These are phyloP conservation scores for Dynastes hyllus DNA, from an alignment of 2,888 invertebrate species.

Conservation along the genomic window DNA sequence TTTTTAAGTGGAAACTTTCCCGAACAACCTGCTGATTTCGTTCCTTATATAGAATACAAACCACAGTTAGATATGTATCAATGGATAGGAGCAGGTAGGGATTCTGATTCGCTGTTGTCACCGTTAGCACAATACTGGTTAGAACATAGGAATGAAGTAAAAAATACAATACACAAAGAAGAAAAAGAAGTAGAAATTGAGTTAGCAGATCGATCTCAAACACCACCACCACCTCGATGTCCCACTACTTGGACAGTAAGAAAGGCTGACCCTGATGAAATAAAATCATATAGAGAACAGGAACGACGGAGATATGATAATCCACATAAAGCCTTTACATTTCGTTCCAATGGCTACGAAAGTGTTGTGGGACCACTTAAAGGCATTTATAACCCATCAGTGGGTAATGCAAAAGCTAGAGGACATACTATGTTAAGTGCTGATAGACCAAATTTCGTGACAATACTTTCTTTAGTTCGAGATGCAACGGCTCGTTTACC, in stretches of 20 bases:
- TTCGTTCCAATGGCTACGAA: constrained; percentile 75
- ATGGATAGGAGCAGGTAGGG: constrained; percentile 96
- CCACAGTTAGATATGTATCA: constrained; percentile 82
- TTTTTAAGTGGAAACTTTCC: constrained; percentile 89
- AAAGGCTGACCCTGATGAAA: constrained; percentile 84
- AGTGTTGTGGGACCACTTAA: constrained; percentile 73
- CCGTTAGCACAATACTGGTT: constrained; percentile 88
- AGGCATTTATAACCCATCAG: constrained; percentile 82
- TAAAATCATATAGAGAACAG: constrained; percentile 83
- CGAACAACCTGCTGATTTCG: constrained; percentile 89
- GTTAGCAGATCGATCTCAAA: constrained; percentile 69
- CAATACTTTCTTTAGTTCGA: constrained; percentile 91
- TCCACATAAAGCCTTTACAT: constrained; percentile 94
- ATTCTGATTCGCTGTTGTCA: constrained; percentile 85
- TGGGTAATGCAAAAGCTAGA: constrained; percentile 78
- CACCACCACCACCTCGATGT: constrained; percentile 77
- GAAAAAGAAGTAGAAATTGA: constrained; percentile 64
- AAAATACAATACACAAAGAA: constrained; percentile 53
- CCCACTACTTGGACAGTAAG: constrained; percentile 90
- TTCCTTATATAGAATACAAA: constrained; percentile 91
- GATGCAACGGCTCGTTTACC: constrained; percentile 95
- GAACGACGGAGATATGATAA: constrained; percentile 89
- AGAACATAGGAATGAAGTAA: constrained; percentile 74
- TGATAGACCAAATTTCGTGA: constrained; percentile 91
- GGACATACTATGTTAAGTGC: constrained; percentile 89